Conservation (phyloP, 2,113 vertebrate genomes). For the Oryzias woworae region DNA sequence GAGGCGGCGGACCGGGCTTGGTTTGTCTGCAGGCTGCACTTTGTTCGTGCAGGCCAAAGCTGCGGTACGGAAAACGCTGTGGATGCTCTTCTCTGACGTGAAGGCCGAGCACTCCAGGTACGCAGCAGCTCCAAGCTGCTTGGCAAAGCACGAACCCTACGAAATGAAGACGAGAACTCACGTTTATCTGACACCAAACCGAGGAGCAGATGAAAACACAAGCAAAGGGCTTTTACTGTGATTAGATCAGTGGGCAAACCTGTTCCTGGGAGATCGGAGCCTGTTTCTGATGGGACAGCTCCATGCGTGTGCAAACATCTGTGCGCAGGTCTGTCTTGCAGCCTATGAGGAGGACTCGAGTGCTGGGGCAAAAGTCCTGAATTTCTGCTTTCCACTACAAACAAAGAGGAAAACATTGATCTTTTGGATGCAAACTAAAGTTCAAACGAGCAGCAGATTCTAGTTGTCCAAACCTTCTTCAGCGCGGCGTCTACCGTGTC, state of each 20-base stretch:
- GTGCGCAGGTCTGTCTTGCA: constrained; percentile 93
- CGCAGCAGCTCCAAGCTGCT: constrained; percentile 87
- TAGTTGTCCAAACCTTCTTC: constrained; percentile 84
- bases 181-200: no score
- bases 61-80: constrained; percentile 88
- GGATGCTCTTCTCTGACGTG: constrained; percentile 93
- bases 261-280: constrained; percentile 90
- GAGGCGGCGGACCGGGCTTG: constrained; percentile 84
- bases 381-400: constrained; percentile 93
- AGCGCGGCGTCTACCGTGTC: constrained; percentile 87
- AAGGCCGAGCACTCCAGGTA: constrained; percentile 95
- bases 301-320: constrained; percentile 94
- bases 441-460: neutral
- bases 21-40: constrained; percentile 71
- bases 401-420: neutral
- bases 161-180: neutral
- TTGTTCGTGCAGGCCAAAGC: constrained; percentile 86
- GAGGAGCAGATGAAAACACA: no score
- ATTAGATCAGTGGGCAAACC: constrained; percentile 67
- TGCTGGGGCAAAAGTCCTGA: constrained; percentile 90
- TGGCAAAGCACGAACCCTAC: constrained; percentile 86
- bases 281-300: constrained; percentile 93
- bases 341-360: constrained; percentile 89
- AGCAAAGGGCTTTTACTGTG: no score
- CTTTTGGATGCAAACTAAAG: neutral